Evolutionary conservation across 2,888 invertebrate genomes (phyloP).

Genomic region (Dioctria rufipes): DNA sequence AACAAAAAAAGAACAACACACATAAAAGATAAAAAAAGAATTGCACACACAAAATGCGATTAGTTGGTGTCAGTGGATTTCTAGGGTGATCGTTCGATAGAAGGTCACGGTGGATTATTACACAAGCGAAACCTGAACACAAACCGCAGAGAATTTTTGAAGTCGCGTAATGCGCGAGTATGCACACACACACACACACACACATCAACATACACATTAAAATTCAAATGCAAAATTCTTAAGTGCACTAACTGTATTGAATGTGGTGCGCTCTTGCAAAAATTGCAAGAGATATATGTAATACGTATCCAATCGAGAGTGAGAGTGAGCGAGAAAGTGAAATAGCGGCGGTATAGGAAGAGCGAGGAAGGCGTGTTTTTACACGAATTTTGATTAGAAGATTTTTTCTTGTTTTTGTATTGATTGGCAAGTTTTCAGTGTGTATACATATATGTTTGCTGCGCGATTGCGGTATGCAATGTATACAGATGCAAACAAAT

Average conservation of each 20-base stretch:
- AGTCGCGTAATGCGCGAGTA: not conserved
- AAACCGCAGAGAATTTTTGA: not conserved
- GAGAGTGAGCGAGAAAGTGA: conserved; percentile 35
- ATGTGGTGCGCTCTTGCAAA: conserved; percentile 1
- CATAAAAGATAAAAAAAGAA: conserved; percentile 51
- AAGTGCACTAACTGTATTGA: conserved; percentile 40
- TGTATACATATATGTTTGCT: no score
- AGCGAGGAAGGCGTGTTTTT: conserved; percentile 25
- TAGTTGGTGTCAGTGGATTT: conserved; percentile 65
- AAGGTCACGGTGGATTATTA: conserved; percentile 62
- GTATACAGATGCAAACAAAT: no score
- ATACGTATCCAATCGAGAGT: not conserved
- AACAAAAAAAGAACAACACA: conserved; percentile 32
- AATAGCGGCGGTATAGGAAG: conserved; percentile 7
- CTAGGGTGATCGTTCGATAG: conserved; percentile 65
- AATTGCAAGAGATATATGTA: not conserved
- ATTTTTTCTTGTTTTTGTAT: conserved; percentile 8
- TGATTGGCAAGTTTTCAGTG: not conserved
- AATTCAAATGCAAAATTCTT: conserved; percentile 38
- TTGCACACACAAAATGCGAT: conserved; percentile 57
- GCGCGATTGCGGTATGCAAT: no score
- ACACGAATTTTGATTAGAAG: conserved; percentile 37
- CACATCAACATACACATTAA: conserved; percentile 18
- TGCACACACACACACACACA: conserved; percentile 13
- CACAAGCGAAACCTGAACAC: conserved; percentile 52